A percentile compares a stretch with the other conserved stretches of the same genome.
Conservation (phyloP, 2,888 invertebrate genomes). For the Byasa hedistus region DNA sequence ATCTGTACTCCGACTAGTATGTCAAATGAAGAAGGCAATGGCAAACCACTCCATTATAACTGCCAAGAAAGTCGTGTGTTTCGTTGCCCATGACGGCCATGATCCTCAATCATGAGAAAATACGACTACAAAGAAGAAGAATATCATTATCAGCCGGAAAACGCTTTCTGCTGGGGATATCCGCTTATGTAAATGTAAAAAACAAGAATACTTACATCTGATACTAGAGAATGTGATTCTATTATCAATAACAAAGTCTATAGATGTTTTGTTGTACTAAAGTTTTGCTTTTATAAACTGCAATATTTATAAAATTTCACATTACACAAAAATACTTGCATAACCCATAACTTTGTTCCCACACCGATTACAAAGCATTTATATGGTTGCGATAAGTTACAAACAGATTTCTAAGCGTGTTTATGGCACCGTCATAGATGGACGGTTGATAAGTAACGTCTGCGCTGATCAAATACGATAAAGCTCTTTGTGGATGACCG, state of each 20-base stretch:
- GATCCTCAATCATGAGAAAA: too few relatives aligned
- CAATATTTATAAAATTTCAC: background rate
- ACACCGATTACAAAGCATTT: slow-evolving; percentile 21
- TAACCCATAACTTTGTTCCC: background rate
- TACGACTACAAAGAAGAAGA: too few relatives aligned
- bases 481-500: slow-evolving; percentile 4
- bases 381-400: slow-evolving; percentile 9
- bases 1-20: too few relatives aligned
- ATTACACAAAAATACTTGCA: background rate
- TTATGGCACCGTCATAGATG: slow-evolving; percentile 14
- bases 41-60: too few relatives aligned
- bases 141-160: too few relatives aligned
- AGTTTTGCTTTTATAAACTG: background rate
- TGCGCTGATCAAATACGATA: slow-evolving; percentile 20
- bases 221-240: background rate
- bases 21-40: too few relatives aligned
- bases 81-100: too few relatives aligned
- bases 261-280: background rate
- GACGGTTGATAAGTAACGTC: slow-evolving; percentile 15
- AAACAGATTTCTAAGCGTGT: slow-evolving; percentile 21
- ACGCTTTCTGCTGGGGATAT: too few relatives aligned
- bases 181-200: background rate
- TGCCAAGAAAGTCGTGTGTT: too few relatives aligned
- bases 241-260: background rate
- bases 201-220: background rate